Evolutionary conservation across 92 coral and sea anemone species (phyloP).

Genomic region (Desmophyllum pertusum): DNA sequence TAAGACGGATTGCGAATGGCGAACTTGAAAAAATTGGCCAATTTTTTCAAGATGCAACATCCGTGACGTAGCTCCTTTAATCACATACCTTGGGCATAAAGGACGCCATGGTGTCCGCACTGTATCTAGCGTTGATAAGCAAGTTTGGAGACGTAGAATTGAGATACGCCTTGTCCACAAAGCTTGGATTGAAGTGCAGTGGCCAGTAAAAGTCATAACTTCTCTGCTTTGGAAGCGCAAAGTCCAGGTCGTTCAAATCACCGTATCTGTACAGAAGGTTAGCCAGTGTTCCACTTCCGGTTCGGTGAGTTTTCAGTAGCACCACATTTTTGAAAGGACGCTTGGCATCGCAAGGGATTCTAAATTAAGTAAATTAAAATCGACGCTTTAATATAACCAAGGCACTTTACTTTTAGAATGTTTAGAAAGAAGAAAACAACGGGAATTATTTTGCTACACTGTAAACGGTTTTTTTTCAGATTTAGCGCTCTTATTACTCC

Average conservation of each 20-base stretch:
- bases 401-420: not conserved
- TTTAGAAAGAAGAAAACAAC: not conserved
- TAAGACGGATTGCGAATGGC: no score
- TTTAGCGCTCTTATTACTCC: no score
- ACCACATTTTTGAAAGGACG: slow-evolving; percentile 63
- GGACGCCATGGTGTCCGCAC: slow-evolving; percentile 61
- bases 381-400: not conserved
- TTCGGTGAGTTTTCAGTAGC: slow-evolving; percentile 72
- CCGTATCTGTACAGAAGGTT: slow-evolving; percentile 93
- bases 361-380: not conserved
- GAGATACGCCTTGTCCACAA: slow-evolving; percentile 72
- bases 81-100: slow-evolving; percentile 78
- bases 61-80: not conserved
- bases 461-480: no score
- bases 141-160: slow-evolving; percentile 65
- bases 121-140: slow-evolving; percentile 75
- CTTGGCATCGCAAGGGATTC: slow-evolving; percentile 19
- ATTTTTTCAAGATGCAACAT: no score
- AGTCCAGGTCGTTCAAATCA: slow-evolving; percentile 82
- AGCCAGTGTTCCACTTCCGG: slow-evolving; percentile 80
- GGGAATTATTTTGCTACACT: not conserved
- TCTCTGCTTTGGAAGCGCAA: slow-evolving; percentile 86
- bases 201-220: slow-evolving; percentile 92
- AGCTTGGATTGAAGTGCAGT: slow-evolving; percentile 84
- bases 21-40: no score